A percentile compares a stretch with the other conserved stretches of the same genome.
Conservation (phyloP, 2,888 invertebrate species). For the Halictus ligatus region DNA sequence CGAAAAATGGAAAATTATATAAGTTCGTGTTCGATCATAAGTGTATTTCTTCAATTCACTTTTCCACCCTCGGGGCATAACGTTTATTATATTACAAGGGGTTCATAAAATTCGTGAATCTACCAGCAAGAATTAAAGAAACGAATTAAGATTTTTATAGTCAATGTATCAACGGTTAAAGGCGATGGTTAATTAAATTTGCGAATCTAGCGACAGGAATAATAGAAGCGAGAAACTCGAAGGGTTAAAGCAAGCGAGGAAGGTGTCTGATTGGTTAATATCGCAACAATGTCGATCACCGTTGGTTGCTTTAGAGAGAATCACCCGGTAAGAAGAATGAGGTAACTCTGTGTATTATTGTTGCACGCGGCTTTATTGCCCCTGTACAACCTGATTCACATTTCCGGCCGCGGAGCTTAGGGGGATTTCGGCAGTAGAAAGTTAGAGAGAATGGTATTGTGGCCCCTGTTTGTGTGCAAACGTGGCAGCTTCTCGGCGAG, state of each 20-base stretch:
- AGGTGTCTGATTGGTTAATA: neutral
- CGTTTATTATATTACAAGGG: too few species aligned
- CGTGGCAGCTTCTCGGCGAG: slow-evolving; percentile 29
- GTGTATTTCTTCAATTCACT: too few species aligned
- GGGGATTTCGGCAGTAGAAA: slow-evolving; percentile 15
- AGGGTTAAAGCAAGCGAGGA: neutral
- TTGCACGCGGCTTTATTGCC: slow-evolving; percentile 11
- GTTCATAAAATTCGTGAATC: too few species aligned
- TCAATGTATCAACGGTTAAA: too few species aligned
- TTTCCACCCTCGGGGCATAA: too few species aligned
- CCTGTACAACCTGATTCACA: slow-evolving; percentile 21
- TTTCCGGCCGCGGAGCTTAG: slow-evolving; percentile 21
- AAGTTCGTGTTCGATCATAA: too few species aligned
- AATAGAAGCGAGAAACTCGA: neutral
- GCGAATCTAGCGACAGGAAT: too few species aligned
- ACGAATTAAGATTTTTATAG: too few species aligned
- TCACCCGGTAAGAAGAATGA: neutral
- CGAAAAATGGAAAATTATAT: too few species aligned
- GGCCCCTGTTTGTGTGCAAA: slow-evolving; percentile 32
- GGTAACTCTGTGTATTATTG: neutral
- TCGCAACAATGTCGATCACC: neutral
- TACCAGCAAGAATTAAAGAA: too few species aligned
- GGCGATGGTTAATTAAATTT: too few species aligned
- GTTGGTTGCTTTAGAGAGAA: neutral
- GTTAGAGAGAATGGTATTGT: slow-evolving; percentile 14